Conservation (phyloP, 2,797 vertebrate genomes). For the Scarus forsteni region DNA sequence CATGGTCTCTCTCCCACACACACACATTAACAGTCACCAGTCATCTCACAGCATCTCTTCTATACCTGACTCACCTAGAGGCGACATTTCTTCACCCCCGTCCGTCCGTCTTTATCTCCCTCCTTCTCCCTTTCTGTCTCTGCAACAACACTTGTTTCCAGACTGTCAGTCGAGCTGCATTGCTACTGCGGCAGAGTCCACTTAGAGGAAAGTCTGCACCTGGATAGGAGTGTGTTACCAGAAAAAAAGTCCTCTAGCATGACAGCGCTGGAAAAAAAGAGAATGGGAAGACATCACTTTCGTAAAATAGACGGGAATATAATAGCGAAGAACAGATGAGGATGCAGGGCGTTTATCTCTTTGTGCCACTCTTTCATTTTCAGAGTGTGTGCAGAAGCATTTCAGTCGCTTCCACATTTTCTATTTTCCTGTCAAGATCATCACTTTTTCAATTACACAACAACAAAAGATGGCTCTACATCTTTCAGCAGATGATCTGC, state of each 20-base stretch:
- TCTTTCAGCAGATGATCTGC: neutral
- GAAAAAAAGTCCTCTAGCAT: neutral
- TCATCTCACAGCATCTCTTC: constrained; percentile 26
- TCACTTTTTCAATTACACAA: neutral
- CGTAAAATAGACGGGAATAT: neutral
- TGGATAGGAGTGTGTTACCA: neutral
- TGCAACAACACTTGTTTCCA: constrained; percentile 49
- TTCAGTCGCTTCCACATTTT: neutral
- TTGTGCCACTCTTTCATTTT: neutral
- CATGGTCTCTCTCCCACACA: neutral
- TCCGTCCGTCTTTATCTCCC: constrained; percentile 10
- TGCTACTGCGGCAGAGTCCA: constrained; percentile 53
- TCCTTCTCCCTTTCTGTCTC: constrained; percentile 16
- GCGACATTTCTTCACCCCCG: constrained; percentile 3
- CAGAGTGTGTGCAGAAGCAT: neutral
- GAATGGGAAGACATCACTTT: neutral
- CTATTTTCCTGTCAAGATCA: neutral
- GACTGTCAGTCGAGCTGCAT: constrained; percentile 48
- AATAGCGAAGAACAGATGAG: constrained; percentile 14
- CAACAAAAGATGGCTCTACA: neutral
- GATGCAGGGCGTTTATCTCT: neutral
- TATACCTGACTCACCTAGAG: constrained; percentile 18
- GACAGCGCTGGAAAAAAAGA: neutral
- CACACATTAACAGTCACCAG: neutral
- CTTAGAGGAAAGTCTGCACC: constrained; percentile 35